A percentile compares a stretch with the other conserved stretches of the same genome.
Evolutionary conservation across 2,113 vertebrate genomes (phyloP).

Genomic region (Stigmatopora nigra): DNA sequence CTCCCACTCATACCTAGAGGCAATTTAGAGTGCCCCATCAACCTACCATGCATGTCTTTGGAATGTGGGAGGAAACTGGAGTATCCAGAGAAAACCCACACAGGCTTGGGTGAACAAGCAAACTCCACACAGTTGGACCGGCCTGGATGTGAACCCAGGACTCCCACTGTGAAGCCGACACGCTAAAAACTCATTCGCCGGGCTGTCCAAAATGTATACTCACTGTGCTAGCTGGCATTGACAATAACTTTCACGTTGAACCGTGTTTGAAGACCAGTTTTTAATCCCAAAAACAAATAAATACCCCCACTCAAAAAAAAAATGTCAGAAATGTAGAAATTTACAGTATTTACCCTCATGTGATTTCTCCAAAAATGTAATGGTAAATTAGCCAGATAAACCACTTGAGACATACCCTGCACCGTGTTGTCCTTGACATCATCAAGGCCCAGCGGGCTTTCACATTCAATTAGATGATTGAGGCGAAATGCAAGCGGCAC

Average conservation of each 20-base stretch:
- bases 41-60: no score
- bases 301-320: not conserved
- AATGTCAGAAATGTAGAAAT: not conserved
- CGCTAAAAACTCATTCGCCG: no score
- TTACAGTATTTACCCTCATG: not conserved
- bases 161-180: no score
- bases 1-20: no score
- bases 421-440: constrained; percentile 61
- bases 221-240: not conserved
- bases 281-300: not conserved
- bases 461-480: constrained; percentile 73
- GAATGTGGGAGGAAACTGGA: no score
- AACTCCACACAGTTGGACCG: no score
- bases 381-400: constrained; percentile 13
- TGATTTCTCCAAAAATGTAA: constrained; percentile 1
- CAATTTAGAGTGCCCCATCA: no score
- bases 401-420: constrained; percentile 44
- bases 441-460: constrained; percentile 59
- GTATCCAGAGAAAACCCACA: no score
- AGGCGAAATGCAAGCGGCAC: constrained; percentile 67
- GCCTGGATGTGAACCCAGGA: no score
- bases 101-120: no score
- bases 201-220: no score
- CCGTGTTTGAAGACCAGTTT: not conserved
- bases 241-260: not conserved